phyloP scores from a whole-genome alignment of 2,888 invertebrate species.

The Graphium colonna region DNA sequence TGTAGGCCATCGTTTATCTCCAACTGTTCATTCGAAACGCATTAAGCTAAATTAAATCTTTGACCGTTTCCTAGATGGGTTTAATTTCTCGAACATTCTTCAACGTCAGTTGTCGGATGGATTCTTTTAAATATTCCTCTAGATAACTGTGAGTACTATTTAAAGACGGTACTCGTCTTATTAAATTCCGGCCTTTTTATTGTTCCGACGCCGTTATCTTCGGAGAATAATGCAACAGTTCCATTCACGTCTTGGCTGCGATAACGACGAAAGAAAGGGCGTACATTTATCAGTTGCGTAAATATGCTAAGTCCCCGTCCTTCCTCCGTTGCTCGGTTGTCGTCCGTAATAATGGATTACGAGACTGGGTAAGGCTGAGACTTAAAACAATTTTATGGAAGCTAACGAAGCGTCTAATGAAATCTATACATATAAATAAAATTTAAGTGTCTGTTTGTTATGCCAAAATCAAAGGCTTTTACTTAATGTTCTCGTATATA shows the following conservation, averaged over 20 bases:
- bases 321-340: constrained; percentile 45
- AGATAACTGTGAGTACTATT: constrained; percentile 17
- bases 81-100: constrained; percentile 19
- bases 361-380: constrained; percentile 73
- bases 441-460: too few relatives aligned
- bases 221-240: constrained; percentile 66
- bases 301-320: constrained; percentile 67
- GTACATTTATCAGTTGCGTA: constrained; percentile 67
- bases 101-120: constrained; percentile 21
- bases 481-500: too few relatives aligned
- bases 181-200: constrained; percentile 26
- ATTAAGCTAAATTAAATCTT: constrained; percentile 18
- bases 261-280: constrained; percentile 62
- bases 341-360: constrained; percentile 72
- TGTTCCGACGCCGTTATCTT: constrained; percentile 39
- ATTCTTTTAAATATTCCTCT: constrained; percentile 23
- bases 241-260: constrained; percentile 51
- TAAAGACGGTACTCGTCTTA: constrained; percentile 20
- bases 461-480: too few relatives aligned
- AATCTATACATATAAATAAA: too few relatives aligned
- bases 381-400: constrained; percentile 33
- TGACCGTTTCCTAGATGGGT: constrained; percentile 7
- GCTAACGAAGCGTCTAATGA: constrained; percentile 30
- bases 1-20: neutral
- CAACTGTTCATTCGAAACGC: constrained; percentile 9